phyloP scores from a whole-genome alignment of 2,113 vertebrate genomes.

The Lampris megalopsis region DNA sequence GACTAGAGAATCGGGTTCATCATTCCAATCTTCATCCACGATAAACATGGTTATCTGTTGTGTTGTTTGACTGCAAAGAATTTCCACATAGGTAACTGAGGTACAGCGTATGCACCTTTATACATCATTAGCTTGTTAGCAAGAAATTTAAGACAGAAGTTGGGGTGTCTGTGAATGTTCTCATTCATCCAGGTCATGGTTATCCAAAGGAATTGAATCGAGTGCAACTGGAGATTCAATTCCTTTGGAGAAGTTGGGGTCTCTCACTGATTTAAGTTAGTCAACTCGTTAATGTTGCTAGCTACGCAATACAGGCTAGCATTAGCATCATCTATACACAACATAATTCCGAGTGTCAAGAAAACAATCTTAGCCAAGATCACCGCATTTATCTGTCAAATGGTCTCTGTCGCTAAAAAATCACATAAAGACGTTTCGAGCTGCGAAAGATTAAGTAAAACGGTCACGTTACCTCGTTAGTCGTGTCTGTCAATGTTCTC shows the following conservation, averaged over 20 bases:
- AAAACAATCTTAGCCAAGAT: neutral
- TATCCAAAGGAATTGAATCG: too few species aligned
- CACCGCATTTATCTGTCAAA: neutral
- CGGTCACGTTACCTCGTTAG: neutral
- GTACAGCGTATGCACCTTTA: too few species aligned
- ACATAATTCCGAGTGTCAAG: neutral
- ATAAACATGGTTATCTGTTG: slow-evolving; percentile 76
- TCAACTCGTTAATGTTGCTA: neutral
- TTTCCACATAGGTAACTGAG: too few species aligned
- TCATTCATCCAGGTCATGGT: too few species aligned
- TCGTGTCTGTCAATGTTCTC: too few species aligned
- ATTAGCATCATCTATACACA: too few species aligned
- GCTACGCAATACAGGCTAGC: neutral
- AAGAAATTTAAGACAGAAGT: too few species aligned
- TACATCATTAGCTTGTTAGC: too few species aligned
- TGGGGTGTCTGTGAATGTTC: too few species aligned
- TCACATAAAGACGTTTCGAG: neutral
- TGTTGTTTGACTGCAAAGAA: neutral
- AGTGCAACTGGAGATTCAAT: too few species aligned
- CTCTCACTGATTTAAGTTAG: too few species aligned
- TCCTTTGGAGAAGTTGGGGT: too few species aligned
- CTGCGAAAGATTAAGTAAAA: neutral
- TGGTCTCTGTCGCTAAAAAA: neutral
- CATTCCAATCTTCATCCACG: slow-evolving; percentile 82
- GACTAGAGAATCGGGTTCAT: slow-evolving; percentile 56